Conservation (phyloP, 2,797 vertebrate species). For the Tragelaphus eurycerus region DNA sequence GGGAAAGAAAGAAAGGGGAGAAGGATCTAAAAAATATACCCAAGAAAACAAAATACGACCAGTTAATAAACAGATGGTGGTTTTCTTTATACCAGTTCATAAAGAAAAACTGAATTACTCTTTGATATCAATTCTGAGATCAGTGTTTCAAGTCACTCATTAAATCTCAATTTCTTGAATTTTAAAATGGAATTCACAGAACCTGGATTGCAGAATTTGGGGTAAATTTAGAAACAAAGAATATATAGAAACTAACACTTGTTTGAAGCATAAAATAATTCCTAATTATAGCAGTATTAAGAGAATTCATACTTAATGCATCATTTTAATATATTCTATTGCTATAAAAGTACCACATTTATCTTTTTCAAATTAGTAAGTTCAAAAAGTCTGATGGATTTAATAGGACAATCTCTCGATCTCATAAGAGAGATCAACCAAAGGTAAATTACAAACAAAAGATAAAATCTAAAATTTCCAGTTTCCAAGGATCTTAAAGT, state of each 20-base stretch:
- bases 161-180: conserved; percentile 14
- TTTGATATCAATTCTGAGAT: not conserved
- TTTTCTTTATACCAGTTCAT: not conserved
- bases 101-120: not conserved
- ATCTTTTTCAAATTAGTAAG: conserved; percentile 14
- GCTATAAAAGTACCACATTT: not conserved
- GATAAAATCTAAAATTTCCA: not conserved
- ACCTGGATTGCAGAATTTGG: not conserved
- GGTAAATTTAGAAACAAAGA: not conserved
- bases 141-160: not conserved
- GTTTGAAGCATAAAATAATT: conserved; percentile 2
- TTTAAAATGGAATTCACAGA: not conserved
- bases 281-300: not conserved
- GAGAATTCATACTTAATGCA: not conserved
- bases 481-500: not conserved
- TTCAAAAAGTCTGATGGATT: conserved; percentile 6
- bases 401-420: not conserved
- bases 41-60: not conserved
- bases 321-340: not conserved
- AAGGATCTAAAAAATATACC: not conserved
- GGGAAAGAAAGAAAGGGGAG: not conserved
- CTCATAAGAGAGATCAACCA: not conserved
- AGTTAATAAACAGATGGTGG: not conserved
- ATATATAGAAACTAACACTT: not conserved
- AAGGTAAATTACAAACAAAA: not conserved